Evolutionary conservation across 2,888 invertebrate genomes (phyloP), one percentile per base, ranked within the genome.

Genomic region (Eilema griseolum): DNA sequence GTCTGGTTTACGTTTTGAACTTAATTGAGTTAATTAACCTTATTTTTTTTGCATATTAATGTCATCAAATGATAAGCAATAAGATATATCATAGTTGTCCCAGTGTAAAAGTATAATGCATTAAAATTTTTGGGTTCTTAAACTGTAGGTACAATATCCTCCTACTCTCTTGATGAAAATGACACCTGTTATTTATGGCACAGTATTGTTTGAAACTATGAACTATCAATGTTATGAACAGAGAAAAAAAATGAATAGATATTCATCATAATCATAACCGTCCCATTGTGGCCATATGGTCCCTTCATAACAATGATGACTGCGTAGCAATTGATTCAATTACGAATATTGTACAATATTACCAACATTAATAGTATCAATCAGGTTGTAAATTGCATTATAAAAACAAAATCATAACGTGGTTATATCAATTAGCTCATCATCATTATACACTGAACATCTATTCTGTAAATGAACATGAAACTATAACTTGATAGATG

Each of bases 211-310:
- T 41, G 26, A 62, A 62, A 52, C n/a, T n/a, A 26, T 26, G 41
- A 26, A 62, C 33, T 57, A 26, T 28, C 37, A 23, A 28, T 52
- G 61, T 69, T 69, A 65, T 78, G 65, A 61, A 60, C 26, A 33
- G 60, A 33, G n/a, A 52, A 52, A 65, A 65, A 65, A 61, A 41
- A 52, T 11, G 64, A 16, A 12, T 26, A 46, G 46, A 46, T 60
- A 57, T 56, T 24, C 61, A 56, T 61, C 41, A 61, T 67, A 67
- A 20, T 67, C 59, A 66, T 33, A 52, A 64, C 66, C 64, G 61
- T 56, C 56, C 69, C 70, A 67, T 64, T 46, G 66, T 62, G 52
- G 66, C 64, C 70, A 72, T 70, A 61, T 69, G 41, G 69, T 20
- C 14, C 61, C 33, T 69, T 61, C 46, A 64, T 61, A 68, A 72